Conservation (phyloP, 2,797 vertebrate genomes). For the Sebastes vulpes region DNA sequence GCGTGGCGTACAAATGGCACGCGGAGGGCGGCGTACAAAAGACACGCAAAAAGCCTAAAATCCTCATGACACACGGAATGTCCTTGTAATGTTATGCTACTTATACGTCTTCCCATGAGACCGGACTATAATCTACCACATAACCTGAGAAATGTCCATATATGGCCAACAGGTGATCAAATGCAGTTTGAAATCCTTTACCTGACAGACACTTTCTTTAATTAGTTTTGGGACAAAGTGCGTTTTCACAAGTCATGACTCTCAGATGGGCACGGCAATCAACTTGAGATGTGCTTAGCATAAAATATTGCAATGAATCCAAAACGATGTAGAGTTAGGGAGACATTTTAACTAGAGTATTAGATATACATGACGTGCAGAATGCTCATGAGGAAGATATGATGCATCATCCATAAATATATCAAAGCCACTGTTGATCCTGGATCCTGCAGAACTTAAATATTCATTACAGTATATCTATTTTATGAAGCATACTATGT, state of each 20-base stretch:
- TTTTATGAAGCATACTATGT: not conserved
- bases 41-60: too few relatives aligned
- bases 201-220: not conserved
- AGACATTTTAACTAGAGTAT: not conserved
- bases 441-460: not conserved
- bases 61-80: too few relatives aligned
- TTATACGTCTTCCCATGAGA: too few relatives aligned
- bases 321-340: not conserved
- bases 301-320: not conserved
- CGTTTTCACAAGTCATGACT: not conserved
- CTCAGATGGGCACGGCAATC: not conserved
- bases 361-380: not conserved
- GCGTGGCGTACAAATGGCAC: too few relatives aligned
- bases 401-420: not conserved
- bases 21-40: too few relatives aligned
- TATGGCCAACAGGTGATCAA: not conserved
- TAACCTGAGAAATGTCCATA: not conserved
- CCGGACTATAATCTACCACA: not conserved
- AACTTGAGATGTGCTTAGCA: not conserved
- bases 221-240: not conserved
- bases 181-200: not conserved
- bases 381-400: not conserved
- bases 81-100: too few relatives aligned
- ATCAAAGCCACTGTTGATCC: not conserved
- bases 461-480: slow-evolving; percentile 3